These are phyloP conservation scores for Microtus obscurus DNA, from an alignment of 2,797 vertebrate genomes.

Conservation along the genomic window DNA sequence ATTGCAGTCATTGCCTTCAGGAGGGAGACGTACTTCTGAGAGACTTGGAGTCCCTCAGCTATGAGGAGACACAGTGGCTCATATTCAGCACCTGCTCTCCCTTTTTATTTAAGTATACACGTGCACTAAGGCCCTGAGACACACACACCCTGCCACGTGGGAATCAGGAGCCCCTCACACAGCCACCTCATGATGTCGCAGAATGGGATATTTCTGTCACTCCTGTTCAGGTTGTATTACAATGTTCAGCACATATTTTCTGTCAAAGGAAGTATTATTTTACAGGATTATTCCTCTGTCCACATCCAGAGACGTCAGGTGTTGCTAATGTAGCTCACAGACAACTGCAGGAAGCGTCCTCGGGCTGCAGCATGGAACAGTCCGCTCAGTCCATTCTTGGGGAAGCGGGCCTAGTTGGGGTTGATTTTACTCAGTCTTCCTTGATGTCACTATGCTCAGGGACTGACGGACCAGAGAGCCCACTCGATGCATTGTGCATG, in stretches of 20 bases:
- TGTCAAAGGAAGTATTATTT: constrained; percentile 66
- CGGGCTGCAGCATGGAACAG: neutral
- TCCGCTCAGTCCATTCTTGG: neutral
- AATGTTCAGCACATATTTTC: constrained; percentile 36
- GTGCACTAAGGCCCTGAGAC: neutral
- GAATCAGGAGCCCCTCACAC: constrained; percentile 24
- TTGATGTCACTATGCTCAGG: constrained; percentile 3
- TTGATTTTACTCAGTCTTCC: neutral
- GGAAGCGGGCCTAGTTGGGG: neutral
- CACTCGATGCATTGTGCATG: neutral
- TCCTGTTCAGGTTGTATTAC: constrained; percentile 54
- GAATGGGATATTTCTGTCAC: constrained; percentile 5
- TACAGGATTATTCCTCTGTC: neutral
- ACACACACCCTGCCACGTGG: neutral
- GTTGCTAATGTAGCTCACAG: neutral
- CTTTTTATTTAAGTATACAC: constrained; percentile 38
- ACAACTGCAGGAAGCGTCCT: constrained; percentile 20
- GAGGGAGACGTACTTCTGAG: neutral
- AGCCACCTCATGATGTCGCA: neutral
- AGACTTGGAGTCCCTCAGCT: neutral
- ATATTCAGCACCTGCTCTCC: constrained; percentile 51
- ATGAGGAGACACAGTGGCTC: constrained; percentile 53
- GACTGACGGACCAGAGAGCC: neutral
- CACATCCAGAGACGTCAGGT: constrained; percentile 40
- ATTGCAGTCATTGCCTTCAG: neutral